A percentile compares a stretch with the other conserved stretches of the same genome.
Conservation (phyloP, 2,797 vertebrate genomes). For the Aeoliscus strigatus region DNA sequence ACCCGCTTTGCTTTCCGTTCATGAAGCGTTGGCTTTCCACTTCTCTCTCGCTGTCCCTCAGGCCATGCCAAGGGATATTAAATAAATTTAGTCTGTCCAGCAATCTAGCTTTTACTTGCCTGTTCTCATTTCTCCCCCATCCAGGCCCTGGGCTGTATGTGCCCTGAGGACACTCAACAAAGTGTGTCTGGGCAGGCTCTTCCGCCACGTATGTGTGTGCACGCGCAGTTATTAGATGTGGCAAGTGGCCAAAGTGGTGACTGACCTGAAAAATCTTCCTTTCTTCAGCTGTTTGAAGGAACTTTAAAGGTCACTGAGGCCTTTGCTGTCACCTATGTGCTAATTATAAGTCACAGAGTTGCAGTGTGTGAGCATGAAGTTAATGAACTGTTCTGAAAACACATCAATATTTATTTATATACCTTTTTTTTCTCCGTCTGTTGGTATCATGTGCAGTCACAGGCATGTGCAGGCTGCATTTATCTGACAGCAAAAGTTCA, state of each 20-base stretch:
- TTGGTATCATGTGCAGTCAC: constrained; percentile 47
- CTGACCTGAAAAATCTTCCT: constrained; percentile 25
- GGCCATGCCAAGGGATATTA: constrained; percentile 50
- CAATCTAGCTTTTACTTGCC: constrained; percentile 5
- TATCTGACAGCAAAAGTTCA: constrained; percentile 24
- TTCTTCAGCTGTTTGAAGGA: constrained; percentile 39
- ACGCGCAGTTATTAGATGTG: constrained; percentile 26
- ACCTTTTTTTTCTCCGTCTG: constrained; percentile 48
- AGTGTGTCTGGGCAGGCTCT: constrained; percentile 6
- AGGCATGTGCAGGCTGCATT: constrained; percentile 32
- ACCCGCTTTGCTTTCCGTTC: constrained; percentile 38
- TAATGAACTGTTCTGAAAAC: constrained; percentile 53
- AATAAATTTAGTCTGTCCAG: constrained; percentile 48
- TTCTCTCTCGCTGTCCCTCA: constrained; percentile 32
- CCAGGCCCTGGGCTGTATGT: constrained; percentile 22
- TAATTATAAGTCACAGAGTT: constrained; percentile 55
- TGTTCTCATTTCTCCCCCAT: constrained; percentile 6
- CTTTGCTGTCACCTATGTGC: constrained; percentile 47
- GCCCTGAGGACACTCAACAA: constrained; percentile 12
- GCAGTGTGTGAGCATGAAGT: constrained; percentile 47
- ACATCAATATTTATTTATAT: constrained; percentile 64
- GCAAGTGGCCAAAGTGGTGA: constrained; percentile 29
- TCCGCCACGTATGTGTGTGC: constrained; percentile 9
- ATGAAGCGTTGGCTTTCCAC: constrained; percentile 32
- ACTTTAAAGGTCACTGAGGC: constrained; percentile 61